A percentile compares a stretch with the other conserved stretches of the same genome.
Evolutionary conservation across 23 tunicate species (phyloP).

Genomic region (Aplidium turbinatum): DNA sequence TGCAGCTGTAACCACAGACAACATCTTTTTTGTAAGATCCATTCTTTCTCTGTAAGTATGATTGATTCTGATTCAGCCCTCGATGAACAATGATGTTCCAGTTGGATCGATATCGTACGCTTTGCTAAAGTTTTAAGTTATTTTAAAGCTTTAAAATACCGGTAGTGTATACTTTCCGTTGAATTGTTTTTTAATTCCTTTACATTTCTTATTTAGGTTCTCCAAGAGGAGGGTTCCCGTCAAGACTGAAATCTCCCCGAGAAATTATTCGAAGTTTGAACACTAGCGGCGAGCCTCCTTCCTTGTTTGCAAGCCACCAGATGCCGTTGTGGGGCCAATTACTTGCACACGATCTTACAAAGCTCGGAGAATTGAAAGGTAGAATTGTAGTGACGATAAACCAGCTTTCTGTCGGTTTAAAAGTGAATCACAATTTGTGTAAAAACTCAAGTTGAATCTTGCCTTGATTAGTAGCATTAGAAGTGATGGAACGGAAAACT

Average conservation of each 20-base stretch:
- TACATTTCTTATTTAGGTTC: not conserved
- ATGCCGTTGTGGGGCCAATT: slow-evolving; percentile 65
- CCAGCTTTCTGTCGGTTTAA: too few species aligned
- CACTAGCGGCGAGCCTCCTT: slow-evolving; percentile 15
- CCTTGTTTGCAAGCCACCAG: slow-evolving; percentile 24
- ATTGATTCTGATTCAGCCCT: too few species aligned
- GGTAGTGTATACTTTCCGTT: not conserved
- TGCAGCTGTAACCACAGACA: not conserved
- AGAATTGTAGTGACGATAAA: too few species aligned
- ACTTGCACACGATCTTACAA: slow-evolving; percentile 59
- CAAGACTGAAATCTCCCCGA: slow-evolving; percentile 44
- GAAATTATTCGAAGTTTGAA: slow-evolving; percentile 25
- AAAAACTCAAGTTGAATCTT: too few species aligned
- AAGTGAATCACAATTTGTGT: too few species aligned
- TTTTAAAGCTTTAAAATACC: too few species aligned
- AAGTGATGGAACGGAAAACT: too few species aligned
- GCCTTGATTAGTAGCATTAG: too few species aligned
- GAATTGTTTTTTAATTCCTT: not conserved
- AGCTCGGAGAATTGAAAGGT: slow-evolving; percentile 39
- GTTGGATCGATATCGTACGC: too few species aligned
- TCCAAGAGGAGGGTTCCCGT: slow-evolving; percentile 41
- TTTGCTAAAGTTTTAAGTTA: too few species aligned
- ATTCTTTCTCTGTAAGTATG: too few species aligned
- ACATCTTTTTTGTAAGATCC: not conserved
- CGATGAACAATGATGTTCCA: too few species aligned